Evolutionary conservation across 2,888 invertebrate species (phyloP).

Genomic region (Limulus polyphemus): DNA sequence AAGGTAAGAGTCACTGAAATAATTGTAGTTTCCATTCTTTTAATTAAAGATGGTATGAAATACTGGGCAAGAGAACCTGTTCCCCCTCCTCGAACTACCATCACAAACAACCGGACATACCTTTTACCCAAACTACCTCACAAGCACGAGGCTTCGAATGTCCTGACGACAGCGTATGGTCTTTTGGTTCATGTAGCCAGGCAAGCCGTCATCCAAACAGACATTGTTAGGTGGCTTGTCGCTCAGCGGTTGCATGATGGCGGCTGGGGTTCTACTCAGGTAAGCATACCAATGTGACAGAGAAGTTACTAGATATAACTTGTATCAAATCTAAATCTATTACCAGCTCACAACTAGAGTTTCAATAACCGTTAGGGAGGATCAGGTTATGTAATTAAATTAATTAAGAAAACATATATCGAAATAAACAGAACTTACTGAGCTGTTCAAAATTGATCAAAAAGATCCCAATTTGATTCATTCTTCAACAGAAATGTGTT

Average conservation of each 20-base stretch:
- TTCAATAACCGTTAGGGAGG: too few relatives aligned
- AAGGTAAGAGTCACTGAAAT: too few relatives aligned
- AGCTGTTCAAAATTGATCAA: too few relatives aligned
- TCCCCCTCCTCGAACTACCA: slow-evolving; percentile 42
- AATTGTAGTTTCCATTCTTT: neutral
- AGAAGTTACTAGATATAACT: too few relatives aligned
- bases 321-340: too few relatives aligned
- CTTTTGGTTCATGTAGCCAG: slow-evolving; percentile 74
- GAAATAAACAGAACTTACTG: too few relatives aligned
- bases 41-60: slow-evolving; percentile 51
- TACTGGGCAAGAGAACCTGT: slow-evolving; percentile 73
- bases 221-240: slow-evolving; percentile 82
- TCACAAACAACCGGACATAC: slow-evolving; percentile 82
- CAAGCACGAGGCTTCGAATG: slow-evolving; percentile 75
- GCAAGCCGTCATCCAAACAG: slow-evolving; percentile 65
- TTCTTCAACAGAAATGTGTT: too few relatives aligned
- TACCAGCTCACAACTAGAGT: too few relatives aligned
- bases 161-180: slow-evolving; percentile 85
- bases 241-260: slow-evolving; percentile 71
- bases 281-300: neutral
- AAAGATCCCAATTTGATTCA: too few relatives aligned
- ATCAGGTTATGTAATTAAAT: too few relatives aligned
- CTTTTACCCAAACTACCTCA: slow-evolving; percentile 73
- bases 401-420: too few relatives aligned
- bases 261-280: slow-evolving; percentile 73